phyloP scores from a whole-genome alignment of 2,888 invertebrate genomes.

The Zonitis immaculata region DNA sequence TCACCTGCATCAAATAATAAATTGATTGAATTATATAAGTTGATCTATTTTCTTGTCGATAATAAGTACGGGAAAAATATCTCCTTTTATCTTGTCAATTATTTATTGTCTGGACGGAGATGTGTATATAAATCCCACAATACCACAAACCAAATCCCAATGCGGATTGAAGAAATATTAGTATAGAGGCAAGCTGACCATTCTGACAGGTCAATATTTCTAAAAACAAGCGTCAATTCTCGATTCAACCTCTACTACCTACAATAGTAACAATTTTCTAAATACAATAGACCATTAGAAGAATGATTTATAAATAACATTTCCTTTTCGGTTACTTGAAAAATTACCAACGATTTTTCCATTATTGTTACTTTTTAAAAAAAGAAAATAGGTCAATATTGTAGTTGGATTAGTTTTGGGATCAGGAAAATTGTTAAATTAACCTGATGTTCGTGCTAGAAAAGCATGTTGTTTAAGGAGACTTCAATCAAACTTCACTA shows the following conservation, averaged over 20 bases:
- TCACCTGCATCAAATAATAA: neutral
- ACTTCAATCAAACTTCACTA: neutral
- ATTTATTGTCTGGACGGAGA: neutral
- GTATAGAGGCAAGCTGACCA: neutral
- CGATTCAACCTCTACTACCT: neutral
- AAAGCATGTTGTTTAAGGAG: neutral
- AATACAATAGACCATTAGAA: neutral
- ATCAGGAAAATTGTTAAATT: neutral
- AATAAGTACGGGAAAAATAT: too few species aligned
- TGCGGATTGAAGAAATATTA: neutral
- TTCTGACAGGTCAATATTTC: constrained; percentile 7
- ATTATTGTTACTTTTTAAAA: too few species aligned
- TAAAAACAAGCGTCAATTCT: constrained; percentile 2
- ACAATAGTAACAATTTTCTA: neutral
- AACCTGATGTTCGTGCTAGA: neutral
- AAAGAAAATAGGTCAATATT: too few species aligned
- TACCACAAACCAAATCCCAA: neutral
- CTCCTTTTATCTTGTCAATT: neutral
- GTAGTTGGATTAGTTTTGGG: neutral
- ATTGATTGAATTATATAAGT: too few species aligned
- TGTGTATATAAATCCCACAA: neutral
- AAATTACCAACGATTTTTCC: too few species aligned
- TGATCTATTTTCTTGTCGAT: too few species aligned
- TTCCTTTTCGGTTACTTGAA: too few species aligned
- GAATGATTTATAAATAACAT: neutral